Evolutionary conservation across 2,888 invertebrate species (phyloP).

Genomic region (Drosophila barbarae): DNA sequence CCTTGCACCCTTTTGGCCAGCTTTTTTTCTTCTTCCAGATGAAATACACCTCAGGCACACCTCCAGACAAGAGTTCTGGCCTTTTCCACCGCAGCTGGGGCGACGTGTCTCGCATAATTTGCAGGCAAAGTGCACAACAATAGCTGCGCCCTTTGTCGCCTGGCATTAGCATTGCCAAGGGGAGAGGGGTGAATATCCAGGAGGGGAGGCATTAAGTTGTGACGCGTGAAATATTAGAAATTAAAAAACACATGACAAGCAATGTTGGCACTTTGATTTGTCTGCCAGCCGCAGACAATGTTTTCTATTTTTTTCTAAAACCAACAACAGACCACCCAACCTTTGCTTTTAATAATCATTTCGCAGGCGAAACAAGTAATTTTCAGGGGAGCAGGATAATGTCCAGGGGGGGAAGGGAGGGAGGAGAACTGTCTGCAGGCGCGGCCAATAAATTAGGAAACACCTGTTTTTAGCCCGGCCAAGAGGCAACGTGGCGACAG

Average conservation of each 20-base stretch:
- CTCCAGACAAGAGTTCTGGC: conserved; percentile 47
- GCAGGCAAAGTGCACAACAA: conserved; percentile 70
- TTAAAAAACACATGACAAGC: conserved; percentile 73
- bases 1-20: not conserved
- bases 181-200: conserved; percentile 1
- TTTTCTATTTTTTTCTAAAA: conserved; percentile 1
- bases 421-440: conserved; percentile 14
- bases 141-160: conserved; percentile 40
- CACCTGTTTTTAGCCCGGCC: conserved; percentile 59
- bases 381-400: not conserved
- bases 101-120: conserved; percentile 74
- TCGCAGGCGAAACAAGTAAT: conserved; percentile 25
- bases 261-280: conserved; percentile 68
- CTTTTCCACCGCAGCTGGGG: conserved; percentile 24
- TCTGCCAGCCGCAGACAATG: conserved; percentile 62
- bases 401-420: not conserved
- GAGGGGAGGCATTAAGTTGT: conserved; percentile 13
- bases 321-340: conserved; percentile 1
- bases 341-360: conserved; percentile 26
- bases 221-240: conserved; percentile 72
- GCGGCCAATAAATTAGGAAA: conserved; percentile 68
- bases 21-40: not conserved
- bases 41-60: conserved; percentile 68
- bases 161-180: conserved; percentile 52
- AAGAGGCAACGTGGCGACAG: conserved; percentile 46